phyloP scores from a whole-genome alignment of 2,888 invertebrate species.

The Digitonthophagus gazella region DNA sequence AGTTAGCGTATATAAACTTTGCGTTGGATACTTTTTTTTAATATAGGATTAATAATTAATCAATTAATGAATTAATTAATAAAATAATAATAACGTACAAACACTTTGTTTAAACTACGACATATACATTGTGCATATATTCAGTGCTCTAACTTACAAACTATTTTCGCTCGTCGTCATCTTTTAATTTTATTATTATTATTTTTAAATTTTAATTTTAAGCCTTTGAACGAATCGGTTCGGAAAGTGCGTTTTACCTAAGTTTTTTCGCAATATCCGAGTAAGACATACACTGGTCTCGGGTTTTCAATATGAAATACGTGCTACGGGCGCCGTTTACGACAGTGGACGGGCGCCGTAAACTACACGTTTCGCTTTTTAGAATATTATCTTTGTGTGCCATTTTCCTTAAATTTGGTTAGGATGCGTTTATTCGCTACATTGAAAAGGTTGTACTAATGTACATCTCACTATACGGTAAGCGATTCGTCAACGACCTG shows the following conservation, averaged over 20 bases:
- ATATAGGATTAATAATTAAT: background rate
- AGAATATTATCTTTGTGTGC: background rate
- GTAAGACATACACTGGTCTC: constrained; percentile 10
- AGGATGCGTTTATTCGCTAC: background rate
- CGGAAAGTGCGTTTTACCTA: too few relatives aligned
- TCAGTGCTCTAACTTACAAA: constrained; percentile 15
- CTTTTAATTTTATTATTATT: background rate
- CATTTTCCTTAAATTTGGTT: background rate
- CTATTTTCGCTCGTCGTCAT: constrained; percentile 5
- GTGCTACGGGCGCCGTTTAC: background rate
- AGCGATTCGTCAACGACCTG: background rate
- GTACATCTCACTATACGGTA: background rate
- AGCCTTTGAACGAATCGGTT: background rate
- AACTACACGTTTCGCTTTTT: background rate
- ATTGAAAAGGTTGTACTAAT: background rate
- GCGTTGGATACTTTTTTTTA: background rate
- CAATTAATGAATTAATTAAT: background rate
- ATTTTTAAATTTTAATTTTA: background rate
- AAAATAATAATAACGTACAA: constrained; percentile 14
- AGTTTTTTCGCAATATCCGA: background rate
- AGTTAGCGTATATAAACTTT: constrained; percentile 23
- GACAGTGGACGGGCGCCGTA: background rate
- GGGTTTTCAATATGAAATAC: constrained; percentile 10
- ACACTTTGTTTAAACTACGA: constrained; percentile 13
- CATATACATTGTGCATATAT: constrained; percentile 15